Evolutionary conservation across 2,888 invertebrate species (phyloP), one percentile per base, ranked within the genome.

Genomic region (Eupithecia pulchellata): DNA sequence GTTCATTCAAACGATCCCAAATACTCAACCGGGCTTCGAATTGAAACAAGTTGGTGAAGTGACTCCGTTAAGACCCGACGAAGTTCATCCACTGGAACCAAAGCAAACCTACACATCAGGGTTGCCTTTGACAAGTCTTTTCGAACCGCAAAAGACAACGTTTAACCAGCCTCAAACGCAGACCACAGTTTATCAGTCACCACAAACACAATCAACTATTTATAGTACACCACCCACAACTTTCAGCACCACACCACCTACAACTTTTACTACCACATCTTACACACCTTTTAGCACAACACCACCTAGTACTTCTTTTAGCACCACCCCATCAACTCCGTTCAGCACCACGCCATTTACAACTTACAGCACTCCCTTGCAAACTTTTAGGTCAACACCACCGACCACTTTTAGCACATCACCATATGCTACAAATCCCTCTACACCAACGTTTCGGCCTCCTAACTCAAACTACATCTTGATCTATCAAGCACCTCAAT

Each of bases 401-500:
- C 60, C 60, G 29, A 57, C 57, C n/a, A 60, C 60, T 1, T 32
- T 60, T 20, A 32, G 29, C 4, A 60, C 34, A 14, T 32, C 34
- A 61, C 25, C 34, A 13, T 11, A 29, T 34, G 34, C 68, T 32
- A 63, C 62, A 52, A 68, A 60, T 55, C 34, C 47, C 17, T 52
- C 30, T 20, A 13, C 52, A 47, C 5, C 60, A n/a, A 14, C 65
- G 29, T 57, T 58, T 5, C 47, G 42, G 39, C 74, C 71, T 27
- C 75, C 71, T 17, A 69, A 55, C 34, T 52, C 75, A 0, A 74
- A 77, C 70, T 86, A 84, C 68, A 80, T 85, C 66, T 39, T 87
- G 29, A 77, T 87, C n/a, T 88, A 87, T 66, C 86, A 87, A 75
- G 80, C 80, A 9, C 85, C 86, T 3, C 86, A 84, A 72, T 75